Conservation (phyloP, 1,140 invertebrate species). For the Philaenus spumarius region DNA sequence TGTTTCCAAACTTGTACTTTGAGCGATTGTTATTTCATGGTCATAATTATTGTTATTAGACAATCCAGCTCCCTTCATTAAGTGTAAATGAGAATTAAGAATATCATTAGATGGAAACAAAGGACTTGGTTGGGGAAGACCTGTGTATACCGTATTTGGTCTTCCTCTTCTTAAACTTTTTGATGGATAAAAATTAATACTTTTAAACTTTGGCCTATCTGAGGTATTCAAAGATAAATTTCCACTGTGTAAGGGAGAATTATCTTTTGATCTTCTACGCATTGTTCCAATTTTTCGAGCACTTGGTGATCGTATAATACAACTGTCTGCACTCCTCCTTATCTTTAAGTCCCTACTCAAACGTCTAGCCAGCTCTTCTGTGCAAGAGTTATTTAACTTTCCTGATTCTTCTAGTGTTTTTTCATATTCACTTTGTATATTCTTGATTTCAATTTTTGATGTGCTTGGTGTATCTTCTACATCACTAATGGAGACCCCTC, state of each 20-base stretch:
- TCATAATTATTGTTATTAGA: no score
- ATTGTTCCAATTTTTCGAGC: slow-evolving; percentile 70
- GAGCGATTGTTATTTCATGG: neutral
- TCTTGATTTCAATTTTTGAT: slow-evolving; percentile 1
- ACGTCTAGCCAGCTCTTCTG: slow-evolving; percentile 60
- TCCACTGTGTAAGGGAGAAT: slow-evolving; percentile 30
- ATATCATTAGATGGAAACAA: no score
- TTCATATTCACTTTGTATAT: slow-evolving; percentile 61
- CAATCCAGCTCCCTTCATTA: no score
- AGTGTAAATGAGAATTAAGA: no score
- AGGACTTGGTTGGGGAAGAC: slow-evolving; percentile 28
- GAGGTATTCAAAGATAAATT: slow-evolving; percentile 36
- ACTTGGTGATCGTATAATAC: slow-evolving; percentile 69
- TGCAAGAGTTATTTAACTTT: slow-evolving; percentile 48
- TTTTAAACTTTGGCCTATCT: slow-evolving; percentile 1
- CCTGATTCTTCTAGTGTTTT: slow-evolving; percentile 61
- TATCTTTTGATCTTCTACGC: slow-evolving; percentile 56
- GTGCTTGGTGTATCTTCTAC: slow-evolving; percentile 6
- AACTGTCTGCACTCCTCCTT: slow-evolving; percentile 53
- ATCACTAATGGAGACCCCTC: slow-evolving; percentile 17
- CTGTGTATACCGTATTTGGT: slow-evolving; percentile 33
- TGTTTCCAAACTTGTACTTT: slow-evolving; percentile 5
- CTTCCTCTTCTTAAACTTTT: slow-evolving; percentile 32
- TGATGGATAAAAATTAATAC: neutral
- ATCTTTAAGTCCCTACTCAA: slow-evolving; percentile 67